These are phyloP conservation scores for Pandemis heparana DNA, from an alignment of 2,888 invertebrate species.

Conservation along the genomic window DNA sequence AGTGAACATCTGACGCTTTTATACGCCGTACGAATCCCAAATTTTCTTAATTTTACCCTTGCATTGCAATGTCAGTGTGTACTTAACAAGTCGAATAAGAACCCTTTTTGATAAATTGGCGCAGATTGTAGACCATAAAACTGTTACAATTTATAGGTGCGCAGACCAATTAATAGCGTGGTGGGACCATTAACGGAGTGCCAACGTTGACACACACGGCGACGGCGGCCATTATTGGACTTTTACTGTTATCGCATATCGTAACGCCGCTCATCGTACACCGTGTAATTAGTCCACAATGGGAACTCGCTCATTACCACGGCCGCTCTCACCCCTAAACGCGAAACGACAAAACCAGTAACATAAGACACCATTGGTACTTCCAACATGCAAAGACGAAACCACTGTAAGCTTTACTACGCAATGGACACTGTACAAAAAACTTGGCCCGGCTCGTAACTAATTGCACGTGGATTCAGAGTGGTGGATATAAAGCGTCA, in stretches of 20 bases:
- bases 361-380: conserved; percentile 46
- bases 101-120: conserved; percentile 51
- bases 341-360: conserved; percentile 17
- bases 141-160: conserved; percentile 54
- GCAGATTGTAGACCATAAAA: conserved; percentile 51
- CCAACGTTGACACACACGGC: conserved; percentile 73
- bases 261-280: conserved; percentile 67
- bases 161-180: conserved; percentile 65
- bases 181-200: conserved; percentile 69
- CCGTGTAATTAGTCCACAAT: conserved; percentile 77
- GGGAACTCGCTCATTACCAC: conserved; percentile 62
- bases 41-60: conserved; percentile 1
- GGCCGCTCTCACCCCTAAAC: conserved; percentile 46
- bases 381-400: neutral
- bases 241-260: conserved; percentile 83
- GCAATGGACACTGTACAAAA: conserved; percentile 49
- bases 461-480: conserved; percentile 61
- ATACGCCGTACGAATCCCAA: neutral
- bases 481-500: conserved; percentile 62
- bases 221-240: conserved; percentile 70
- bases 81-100: conserved; percentile 48
- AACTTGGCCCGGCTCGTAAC: conserved; percentile 43
- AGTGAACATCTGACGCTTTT: neutral
- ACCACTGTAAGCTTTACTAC: neutral
- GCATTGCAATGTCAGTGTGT: conserved; percentile 15